Percentiles rank a stretch among this genome's conserved stretches.
Evolutionary conservation across 1,140 invertebrate species (phyloP).

Genomic region (Drosophila nannoptera): DNA sequence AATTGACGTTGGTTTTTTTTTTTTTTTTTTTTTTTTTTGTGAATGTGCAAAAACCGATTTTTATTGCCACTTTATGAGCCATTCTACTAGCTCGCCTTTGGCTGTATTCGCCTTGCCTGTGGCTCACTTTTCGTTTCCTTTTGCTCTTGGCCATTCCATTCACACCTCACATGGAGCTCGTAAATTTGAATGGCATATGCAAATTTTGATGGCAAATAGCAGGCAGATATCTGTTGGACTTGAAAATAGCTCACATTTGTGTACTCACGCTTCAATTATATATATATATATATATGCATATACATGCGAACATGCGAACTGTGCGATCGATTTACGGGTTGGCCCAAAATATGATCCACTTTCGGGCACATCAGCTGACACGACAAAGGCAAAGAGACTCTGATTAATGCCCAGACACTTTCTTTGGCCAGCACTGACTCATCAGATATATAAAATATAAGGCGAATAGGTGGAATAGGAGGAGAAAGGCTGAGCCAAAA

Average conservation of each 20-base stretch:
- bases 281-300: no score
- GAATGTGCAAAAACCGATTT: neutral
- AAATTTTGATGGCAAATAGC: constrained; percentile 31
- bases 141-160: constrained; percentile 25
- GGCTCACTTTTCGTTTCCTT: neutral
- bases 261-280: constrained; percentile 17
- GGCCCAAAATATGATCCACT: constrained; percentile 29
- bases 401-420: no score
- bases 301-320: constrained; percentile 5
- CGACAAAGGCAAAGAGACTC: neutral
- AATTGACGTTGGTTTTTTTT: no score
- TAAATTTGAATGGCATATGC: constrained; percentile 13
- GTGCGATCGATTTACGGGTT: constrained; percentile 29
- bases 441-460: neutral
- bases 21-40: no score
- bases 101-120: constrained; percentile 1
- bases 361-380: constrained; percentile 31
- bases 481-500: no score
- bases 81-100: constrained; percentile 1
- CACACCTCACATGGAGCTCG: constrained; percentile 27
- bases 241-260: constrained; percentile 1
- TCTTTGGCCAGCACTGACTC: neutral
- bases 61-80: constrained; percentile 15
- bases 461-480: no score
- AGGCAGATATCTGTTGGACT: constrained; percentile 20